phyloP scores from a whole-genome alignment of 2,797 vertebrate species.

The Sciurus carolinensis region DNA sequence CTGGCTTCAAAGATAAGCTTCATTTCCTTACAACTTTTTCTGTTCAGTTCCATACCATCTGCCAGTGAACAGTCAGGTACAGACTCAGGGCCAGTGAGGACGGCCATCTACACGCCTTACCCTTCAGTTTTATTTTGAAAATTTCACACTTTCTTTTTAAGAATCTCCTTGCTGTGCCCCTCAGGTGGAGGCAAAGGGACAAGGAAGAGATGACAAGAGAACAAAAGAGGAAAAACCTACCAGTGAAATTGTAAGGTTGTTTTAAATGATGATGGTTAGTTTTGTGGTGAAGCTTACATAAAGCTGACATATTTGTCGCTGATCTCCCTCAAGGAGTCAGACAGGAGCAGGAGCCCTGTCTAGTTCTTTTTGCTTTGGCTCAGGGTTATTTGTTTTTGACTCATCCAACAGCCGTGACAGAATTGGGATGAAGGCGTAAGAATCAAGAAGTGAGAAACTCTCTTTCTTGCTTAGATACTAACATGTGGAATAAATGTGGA shows the following conservation, averaged over 20 bases:
- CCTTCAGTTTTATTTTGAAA: slow-evolving; percentile 46
- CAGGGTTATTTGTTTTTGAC: slow-evolving; percentile 32
- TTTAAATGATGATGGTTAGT: background rate
- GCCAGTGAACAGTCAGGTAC: background rate
- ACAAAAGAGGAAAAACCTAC: background rate
- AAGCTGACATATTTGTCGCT: background rate
- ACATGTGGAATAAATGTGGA: background rate
- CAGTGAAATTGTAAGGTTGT: background rate
- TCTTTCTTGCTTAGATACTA: background rate
- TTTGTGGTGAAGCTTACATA: background rate
- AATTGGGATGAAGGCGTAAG: background rate
- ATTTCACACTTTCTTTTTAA: background rate
- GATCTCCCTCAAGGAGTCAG: background rate
- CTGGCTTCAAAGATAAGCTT: slow-evolving; percentile 15
- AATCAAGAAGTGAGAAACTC: background rate
- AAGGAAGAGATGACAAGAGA: background rate
- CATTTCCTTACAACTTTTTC: background rate
- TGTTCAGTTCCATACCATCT: background rate
- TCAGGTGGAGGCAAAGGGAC: background rate
- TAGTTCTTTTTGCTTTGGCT: background rate
- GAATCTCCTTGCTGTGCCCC: background rate
- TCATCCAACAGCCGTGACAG: slow-evolving; percentile 19
- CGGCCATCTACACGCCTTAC: background rate
- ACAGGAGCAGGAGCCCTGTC: background rate
- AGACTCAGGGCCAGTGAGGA: background rate